Conservation (phyloP, 2,113 vertebrate genomes). For the Neomonachus schauinslandi region DNA sequence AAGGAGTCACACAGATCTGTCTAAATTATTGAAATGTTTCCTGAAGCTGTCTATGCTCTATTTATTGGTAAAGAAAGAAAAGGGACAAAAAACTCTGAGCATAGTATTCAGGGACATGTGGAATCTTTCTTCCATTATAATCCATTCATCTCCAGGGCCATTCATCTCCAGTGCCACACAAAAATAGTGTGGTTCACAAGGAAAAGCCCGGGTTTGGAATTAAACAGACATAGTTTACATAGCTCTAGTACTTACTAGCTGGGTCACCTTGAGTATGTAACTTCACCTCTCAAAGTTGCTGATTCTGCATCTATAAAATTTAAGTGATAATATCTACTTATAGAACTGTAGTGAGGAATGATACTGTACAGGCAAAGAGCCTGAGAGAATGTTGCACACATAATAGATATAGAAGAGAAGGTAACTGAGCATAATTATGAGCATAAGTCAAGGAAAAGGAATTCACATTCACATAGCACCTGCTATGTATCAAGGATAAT, state of each 20-base stretch:
- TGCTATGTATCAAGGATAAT: background rate
- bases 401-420: background rate
- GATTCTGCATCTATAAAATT: background rate
- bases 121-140: background rate
- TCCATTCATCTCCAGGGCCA: background rate
- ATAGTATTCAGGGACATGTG: background rate
- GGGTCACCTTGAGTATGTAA: background rate
- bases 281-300: background rate
- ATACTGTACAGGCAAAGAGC: background rate
- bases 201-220: background rate
- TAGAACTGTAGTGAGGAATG: background rate
- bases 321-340: background rate
- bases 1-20: conserved; percentile 59
- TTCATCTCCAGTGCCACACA: background rate
- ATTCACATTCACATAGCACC: background rate
- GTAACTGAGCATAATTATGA: background rate
- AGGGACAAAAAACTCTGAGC: background rate
- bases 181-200: background rate
- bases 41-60: conserved; percentile 31
- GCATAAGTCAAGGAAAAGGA: background rate
- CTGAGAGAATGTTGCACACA: background rate
- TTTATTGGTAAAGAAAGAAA: conserved; percentile 29
- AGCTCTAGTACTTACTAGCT: background rate
- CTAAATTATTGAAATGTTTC: conserved; percentile 56
- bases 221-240: background rate